Evolutionary conservation across 92 coral and sea anemone genomes (phyloP).

Genomic region (Umimayanthus kanabou): DNA sequence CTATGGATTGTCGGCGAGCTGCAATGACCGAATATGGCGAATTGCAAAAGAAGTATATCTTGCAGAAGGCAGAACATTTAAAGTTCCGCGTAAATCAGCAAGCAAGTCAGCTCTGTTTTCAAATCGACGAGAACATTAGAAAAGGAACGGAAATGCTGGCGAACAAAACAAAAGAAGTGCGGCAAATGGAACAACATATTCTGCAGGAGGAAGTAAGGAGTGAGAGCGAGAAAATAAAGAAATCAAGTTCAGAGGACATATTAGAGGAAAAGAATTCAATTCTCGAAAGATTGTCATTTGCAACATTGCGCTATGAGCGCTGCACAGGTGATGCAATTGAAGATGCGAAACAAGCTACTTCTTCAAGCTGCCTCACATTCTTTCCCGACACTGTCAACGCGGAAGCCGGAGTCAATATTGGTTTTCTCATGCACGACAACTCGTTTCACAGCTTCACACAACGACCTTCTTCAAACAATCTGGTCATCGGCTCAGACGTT

Average conservation of each 20-base stretch:
- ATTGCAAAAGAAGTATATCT: constrained; percentile 9
- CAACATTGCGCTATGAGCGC: constrained; percentile 7
- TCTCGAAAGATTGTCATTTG: constrained; percentile 4
- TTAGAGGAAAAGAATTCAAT: constrained; percentile 24
- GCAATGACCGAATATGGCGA: constrained; percentile 6
- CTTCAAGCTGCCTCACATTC: not conserved
- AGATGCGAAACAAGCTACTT: not conserved
- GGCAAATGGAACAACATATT: not conserved
- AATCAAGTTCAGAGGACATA: constrained; percentile 9
- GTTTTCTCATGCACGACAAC: not conserved
- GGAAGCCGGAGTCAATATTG: constrained; percentile 16
- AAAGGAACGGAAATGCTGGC: constrained; percentile 1
- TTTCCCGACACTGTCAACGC: not conserved
- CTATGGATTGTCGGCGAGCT: not conserved
- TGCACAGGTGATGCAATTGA: not conserved
- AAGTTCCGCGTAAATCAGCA: not conserved
- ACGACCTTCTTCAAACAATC: not conserved
- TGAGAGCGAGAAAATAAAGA: constrained; percentile 20
- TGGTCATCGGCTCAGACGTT: not conserved
- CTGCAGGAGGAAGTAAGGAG: constrained; percentile 2
- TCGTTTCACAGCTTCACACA: constrained; percentile 8
- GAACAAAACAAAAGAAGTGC: not conserved
- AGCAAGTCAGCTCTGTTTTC: constrained; percentile 17
- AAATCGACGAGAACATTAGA: constrained; percentile 13
- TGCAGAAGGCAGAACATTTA: constrained; percentile 14